Evolutionary conservation across 1,140 invertebrate species (phyloP).

Genomic region (Camponotus pennsylvanicus): DNA sequence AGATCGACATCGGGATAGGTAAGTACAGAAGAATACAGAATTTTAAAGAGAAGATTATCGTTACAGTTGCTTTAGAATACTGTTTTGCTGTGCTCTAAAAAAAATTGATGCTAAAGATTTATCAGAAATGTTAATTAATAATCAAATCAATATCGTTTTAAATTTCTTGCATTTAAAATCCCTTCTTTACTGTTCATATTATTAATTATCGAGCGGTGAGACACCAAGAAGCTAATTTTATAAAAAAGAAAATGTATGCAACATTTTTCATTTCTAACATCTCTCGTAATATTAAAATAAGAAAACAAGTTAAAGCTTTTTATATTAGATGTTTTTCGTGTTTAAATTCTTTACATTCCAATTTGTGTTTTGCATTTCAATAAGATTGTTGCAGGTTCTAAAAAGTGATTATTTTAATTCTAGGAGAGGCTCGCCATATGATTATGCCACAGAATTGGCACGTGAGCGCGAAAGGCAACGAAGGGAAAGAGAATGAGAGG

Average conservation of each 20-base stretch:
- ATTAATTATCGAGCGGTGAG: too few species aligned
- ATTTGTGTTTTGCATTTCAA: neutral
- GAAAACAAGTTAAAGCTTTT: too few species aligned
- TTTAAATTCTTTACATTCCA: neutral
- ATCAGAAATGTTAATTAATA: neutral
- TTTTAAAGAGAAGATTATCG: neutral
- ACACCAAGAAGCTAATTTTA: too few species aligned
- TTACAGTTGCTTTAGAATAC: neutral
- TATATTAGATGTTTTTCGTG: neutral
- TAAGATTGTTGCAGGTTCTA: neutral
- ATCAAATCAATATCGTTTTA: neutral
- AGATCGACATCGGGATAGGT: constrained; percentile 83
- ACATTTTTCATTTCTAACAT: neutral
- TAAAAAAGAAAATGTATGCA: too few species aligned
- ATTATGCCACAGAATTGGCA: constrained; percentile 84
- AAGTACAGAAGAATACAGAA: neutral
- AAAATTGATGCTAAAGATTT: neutral
- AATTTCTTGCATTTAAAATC: neutral
- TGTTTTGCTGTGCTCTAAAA: neutral
- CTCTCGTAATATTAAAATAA: too few species aligned
- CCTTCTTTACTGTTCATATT: too few species aligned
- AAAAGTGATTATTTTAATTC: constrained; percentile 53
- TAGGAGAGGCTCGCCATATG: constrained; percentile 82
- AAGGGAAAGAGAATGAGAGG: constrained; percentile 74
- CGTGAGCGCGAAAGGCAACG: constrained; percentile 84